phyloP scores from a whole-genome alignment of 2,113 vertebrate genomes.

The Pyrgilauda ruficollis region DNA sequence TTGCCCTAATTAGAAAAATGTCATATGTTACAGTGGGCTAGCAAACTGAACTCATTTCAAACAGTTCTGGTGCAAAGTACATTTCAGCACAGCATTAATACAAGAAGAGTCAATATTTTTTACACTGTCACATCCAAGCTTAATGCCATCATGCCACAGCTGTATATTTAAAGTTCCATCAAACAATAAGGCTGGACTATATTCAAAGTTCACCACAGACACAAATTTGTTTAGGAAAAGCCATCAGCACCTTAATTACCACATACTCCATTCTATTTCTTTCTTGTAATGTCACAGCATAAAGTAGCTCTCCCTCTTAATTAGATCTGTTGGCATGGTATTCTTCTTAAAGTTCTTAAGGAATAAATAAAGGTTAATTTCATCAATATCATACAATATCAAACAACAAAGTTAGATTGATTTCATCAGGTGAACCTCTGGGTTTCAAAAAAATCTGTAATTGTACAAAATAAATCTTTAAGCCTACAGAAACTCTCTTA shows the following conservation, averaged over 20 bases:
- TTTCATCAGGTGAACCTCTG: not conserved
- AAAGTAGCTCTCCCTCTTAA: not conserved
- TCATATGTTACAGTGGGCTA: conserved; percentile 78
- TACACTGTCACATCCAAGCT: not conserved
- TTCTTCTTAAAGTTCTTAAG: not conserved
- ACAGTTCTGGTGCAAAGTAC: conserved; percentile 56
- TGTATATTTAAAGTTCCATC: not conserved
- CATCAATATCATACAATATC: not conserved
- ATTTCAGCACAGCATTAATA: conserved; percentile 36
- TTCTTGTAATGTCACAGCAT: not conserved
- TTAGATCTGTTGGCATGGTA: not conserved
- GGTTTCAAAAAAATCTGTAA: not conserved
- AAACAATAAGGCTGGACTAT: not conserved
- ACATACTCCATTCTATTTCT: not conserved
- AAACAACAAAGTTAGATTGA: not conserved
- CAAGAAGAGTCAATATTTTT: conserved; percentile 36
- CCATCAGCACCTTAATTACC: not conserved
- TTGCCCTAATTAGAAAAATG: conserved; percentile 85
- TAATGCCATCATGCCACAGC: not conserved
- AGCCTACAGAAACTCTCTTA: not conserved
- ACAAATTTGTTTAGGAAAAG: not conserved
- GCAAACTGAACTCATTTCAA: conserved; percentile 77
- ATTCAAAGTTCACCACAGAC: not conserved
- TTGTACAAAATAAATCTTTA: not conserved
- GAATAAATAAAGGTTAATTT: not conserved